Evolutionary conservation across 2,113 vertebrate species (phyloP), one percentile per base, ranked within the genome.

Genomic region (Notarius quadriscutis): DNA sequence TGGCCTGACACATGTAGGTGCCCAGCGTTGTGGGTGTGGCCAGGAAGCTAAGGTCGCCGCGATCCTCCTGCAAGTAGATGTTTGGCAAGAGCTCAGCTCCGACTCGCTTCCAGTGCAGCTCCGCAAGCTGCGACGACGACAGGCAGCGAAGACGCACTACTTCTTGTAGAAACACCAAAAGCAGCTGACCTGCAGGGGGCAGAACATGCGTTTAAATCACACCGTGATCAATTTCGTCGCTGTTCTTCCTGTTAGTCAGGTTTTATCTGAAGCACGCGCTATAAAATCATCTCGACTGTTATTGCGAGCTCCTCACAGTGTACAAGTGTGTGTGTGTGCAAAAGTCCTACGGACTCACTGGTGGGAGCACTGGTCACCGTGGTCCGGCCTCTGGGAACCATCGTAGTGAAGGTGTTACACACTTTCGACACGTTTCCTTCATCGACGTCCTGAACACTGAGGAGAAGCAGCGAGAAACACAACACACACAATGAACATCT

Each of bases 391-490:
- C 88, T 91, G 0, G 34, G 85, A 81, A 2, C 90, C 7, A 7
- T 8, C 3, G 57, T 6, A 0, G 91, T 83, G 25, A 88, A 69
- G 18, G 57, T 79, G 25, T 27, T 87, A 58, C 95, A 95, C 0
- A 63, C 83, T 18, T 91, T 90, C 5, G 87, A 88, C 7, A 92
- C 94, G 0, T 94, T 93, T 0, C 93, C 95, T 11, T 48, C 63
- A 14, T 94, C 95, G 25, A 95, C 60, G 69, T 96, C 95, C 92
- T 96, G 95, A 65, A 34, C 65, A 50, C 95, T 96, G 89, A 25
- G 50, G 60, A 90, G 41, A 77, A 34, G 14, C 48, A 7, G 77
- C 7, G 2, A 63, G 53, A 20, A 75, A 15, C 51, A 78, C 77
- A 27, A 79, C 12, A 9, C 41, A 77, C 48, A 51, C 74, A 14